Conservation (phyloP, 53 echinoderm and acorn worm genomes). For the Pentamera pediparva region DNA sequence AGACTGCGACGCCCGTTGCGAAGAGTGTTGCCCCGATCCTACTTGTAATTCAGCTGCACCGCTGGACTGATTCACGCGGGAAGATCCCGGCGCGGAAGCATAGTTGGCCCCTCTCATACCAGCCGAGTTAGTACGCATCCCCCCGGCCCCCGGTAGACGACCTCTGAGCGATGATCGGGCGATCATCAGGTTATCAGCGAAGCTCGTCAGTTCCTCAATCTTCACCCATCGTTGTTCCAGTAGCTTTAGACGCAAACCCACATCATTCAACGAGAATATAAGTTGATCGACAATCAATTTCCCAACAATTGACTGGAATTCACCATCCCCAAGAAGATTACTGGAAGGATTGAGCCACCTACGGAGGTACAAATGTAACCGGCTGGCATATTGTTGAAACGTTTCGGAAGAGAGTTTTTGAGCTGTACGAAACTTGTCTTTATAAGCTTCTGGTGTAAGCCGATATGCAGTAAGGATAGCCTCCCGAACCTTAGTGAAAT, state of each 20-base stretch:
- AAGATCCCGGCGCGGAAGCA: no score
- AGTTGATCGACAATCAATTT: constrained; percentile 3
- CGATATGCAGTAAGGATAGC: constrained; percentile 20
- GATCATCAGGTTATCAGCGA: neutral
- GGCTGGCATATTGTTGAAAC: constrained; percentile 14
- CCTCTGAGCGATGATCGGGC: neutral
- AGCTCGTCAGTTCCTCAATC: neutral
- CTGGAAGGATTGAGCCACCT: neutral
- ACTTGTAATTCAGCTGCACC: no score
- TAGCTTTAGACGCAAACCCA: neutral
- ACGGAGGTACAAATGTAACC: constrained; percentile 4
- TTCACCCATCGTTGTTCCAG: neutral
- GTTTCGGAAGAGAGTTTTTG: constrained; percentile 19
- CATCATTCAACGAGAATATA: neutral
- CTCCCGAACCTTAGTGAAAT: neutral
- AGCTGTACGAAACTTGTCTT: constrained; percentile 10
- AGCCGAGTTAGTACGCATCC: neutral
- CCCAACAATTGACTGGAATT: neutral
- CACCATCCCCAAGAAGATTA: neutral
- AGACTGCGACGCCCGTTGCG: no score
- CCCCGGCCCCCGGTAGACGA: neutral
- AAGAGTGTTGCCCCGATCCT: no score
- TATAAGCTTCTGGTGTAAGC: constrained; percentile 19
- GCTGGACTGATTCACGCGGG: no score
- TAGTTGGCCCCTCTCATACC: neutral